These are phyloP conservation scores for rabbit (Oryctolagus cuniculus) DNA, from an alignment of 2,113 vertebrate genomes.

Conservation along the genomic window mOryCun1.1 NC_091438.1:62200001-62200500, in stretches of 20 bases:
- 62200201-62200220: background rate
- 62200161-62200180: background rate
- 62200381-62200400: background rate
- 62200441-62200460: background rate
- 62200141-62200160: conserved; percentile 30
- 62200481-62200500: background rate
- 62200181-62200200: background rate
- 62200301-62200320: background rate
- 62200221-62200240: background rate
- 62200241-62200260: background rate
- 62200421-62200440: background rate
- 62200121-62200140: background rate
- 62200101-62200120: background rate
- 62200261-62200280: background rate
- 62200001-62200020: background rate
- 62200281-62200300: background rate
- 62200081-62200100: background rate
- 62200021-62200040: background rate
- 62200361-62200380: background rate
- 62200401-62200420: background rate
- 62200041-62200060: conserved; percentile 12
- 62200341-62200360: background rate
- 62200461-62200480: background rate
- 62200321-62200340: background rate
- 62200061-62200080: background rate